Percentiles rank a stretch among this genome's conserved stretches.
These are phyloP conservation scores for Arge pagana DNA, from an alignment of 2,888 invertebrate species.

Conservation along the genomic window DNA sequence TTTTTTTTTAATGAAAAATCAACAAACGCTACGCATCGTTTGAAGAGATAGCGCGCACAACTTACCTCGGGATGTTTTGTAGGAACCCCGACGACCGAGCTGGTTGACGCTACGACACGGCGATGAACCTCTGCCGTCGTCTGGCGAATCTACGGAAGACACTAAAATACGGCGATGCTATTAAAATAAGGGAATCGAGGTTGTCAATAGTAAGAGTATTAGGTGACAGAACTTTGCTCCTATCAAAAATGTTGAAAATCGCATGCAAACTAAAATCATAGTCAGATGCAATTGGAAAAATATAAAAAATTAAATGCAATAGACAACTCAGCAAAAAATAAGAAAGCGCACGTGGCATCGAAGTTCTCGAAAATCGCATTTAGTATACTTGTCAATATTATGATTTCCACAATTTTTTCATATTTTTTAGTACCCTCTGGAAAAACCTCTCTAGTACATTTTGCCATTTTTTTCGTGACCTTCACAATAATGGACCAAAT, in stretches of 20 bases:
- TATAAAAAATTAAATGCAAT: slow-evolving; percentile 12
- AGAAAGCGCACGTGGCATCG: no score
- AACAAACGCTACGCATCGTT: slow-evolving; percentile 3
- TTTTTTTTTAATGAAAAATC: not conserved
- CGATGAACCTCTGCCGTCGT: slow-evolving; percentile 76
- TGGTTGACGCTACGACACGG: slow-evolving; percentile 69
- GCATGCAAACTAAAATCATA: not conserved
- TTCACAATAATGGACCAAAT: no score
- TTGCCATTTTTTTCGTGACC: no score
- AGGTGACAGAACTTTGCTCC: no score
- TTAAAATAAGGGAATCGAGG: no score
- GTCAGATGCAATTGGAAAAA: slow-evolving; percentile 5
- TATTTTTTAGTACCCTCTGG: no score
- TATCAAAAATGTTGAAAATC: no score
- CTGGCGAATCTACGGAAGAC: slow-evolving; percentile 69
- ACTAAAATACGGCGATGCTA: slow-evolving; percentile 47
- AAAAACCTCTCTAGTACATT: no score
- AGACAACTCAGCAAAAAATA: slow-evolving; percentile 26
- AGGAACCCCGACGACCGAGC: slow-evolving; percentile 81
- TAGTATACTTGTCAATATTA: no score
- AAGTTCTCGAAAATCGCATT: no score
- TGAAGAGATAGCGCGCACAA: slow-evolving; percentile 36
- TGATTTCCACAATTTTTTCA: no score
- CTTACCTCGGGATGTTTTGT: slow-evolving; percentile 87
- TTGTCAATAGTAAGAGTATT: no score